phyloP scores from a whole-genome alignment of 2,113 vertebrate species.

The Brachionichthys hirsutus region DNA sequence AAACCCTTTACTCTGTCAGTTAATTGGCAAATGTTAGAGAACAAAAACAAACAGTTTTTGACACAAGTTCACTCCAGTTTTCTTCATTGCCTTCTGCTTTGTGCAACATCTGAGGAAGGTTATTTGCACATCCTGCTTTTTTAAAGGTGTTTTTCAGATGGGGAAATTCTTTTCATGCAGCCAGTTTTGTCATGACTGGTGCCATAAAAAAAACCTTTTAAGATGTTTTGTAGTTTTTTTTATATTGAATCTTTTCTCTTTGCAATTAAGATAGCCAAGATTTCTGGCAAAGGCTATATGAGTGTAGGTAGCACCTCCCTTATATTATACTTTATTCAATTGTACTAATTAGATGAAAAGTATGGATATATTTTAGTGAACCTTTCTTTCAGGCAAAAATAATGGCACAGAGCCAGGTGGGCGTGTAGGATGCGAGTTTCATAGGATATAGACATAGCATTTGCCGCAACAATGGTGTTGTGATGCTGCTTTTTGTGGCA shows the following conservation, averaged over 20 bases:
- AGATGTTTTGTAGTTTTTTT: background rate
- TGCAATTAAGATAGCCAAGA: conserved; percentile 25
- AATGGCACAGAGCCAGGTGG: conserved; percentile 13
- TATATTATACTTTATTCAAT: background rate
- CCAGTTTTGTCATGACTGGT: background rate
- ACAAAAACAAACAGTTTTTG: conserved; percentile 3
- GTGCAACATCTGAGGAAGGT: background rate
- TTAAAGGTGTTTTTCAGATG: conserved; percentile 1
- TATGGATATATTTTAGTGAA: background rate
- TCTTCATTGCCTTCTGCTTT: background rate
- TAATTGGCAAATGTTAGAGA: background rate
- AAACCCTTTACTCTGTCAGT: too few relatives aligned
- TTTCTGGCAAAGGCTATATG: conserved; percentile 8
- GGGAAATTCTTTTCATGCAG: background rate
- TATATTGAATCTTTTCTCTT: background rate
- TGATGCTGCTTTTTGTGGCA: too few relatives aligned
- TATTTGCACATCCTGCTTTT: background rate
- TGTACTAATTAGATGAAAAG: conserved; percentile 32
- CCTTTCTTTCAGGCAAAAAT: conserved; percentile 9
- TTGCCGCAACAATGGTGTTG: too few relatives aligned
- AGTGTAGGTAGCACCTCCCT: conserved; percentile 8
- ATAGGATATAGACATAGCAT: too few relatives aligned
- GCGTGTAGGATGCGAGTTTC: too few relatives aligned
- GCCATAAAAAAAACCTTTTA: background rate
- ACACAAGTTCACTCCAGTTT: background rate